Conservation (phyloP, 1,140 invertebrate species). For the Drosophila ambigua region DNA sequence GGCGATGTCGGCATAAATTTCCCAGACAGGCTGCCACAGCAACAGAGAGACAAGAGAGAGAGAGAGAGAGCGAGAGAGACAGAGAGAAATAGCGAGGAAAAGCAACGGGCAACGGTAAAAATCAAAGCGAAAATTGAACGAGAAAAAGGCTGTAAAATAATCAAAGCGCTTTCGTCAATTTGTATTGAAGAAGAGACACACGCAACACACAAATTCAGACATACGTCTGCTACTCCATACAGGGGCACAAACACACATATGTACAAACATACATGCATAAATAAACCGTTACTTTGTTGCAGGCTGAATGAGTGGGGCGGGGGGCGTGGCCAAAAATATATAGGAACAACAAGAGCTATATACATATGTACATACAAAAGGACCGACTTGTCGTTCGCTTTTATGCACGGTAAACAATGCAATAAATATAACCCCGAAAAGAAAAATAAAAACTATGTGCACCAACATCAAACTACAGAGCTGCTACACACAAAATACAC, state of each 20-base stretch:
- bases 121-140: constrained; percentile 44
- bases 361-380: constrained; percentile 18
- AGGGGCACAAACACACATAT: not conserved
- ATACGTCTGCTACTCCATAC: too few species aligned
- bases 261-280: constrained; percentile 8
- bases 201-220: not conserved
- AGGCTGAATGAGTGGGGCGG: not conserved
- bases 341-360: not conserved
- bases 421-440: constrained; percentile 36
- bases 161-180: constrained; percentile 46
- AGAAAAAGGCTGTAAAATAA: constrained; percentile 48
- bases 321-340: not conserved
- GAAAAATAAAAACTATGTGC: constrained; percentile 9
- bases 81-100: not conserved
- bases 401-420: constrained; percentile 39
- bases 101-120: constrained; percentile 12
- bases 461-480: constrained; percentile 31
- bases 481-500: not conserved
- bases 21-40: constrained; percentile 9
- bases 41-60: not conserved
- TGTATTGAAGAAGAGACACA: constrained; percentile 10
- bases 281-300: constrained; percentile 11
- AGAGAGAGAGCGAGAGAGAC: not conserved
- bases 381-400: constrained; percentile 42
- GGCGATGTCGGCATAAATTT: constrained; percentile 70